Base-by-base conservation (phyloP, 30 jellyfish, hydroid and myxozoan species). In the Hydractinia echinata region DNA sequence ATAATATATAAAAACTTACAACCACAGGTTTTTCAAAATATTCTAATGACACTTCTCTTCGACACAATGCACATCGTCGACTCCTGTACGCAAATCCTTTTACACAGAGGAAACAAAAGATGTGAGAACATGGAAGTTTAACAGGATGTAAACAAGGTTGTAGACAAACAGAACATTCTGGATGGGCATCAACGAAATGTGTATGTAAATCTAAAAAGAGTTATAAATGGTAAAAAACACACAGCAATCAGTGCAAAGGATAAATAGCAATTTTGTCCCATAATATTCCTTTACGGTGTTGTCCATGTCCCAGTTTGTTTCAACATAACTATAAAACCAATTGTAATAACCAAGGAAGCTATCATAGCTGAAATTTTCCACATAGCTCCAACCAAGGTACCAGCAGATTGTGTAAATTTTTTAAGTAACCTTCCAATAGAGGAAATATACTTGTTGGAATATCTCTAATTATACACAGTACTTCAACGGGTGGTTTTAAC, bases 161-260 rank as follows among this genome's bases (percentile, higher is more conserved):
- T 61, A 92, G 73, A 79, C 98, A 92, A 55, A 92, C 98, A 48
- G 96, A 82, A 83, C 98, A 92, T n/a, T 92, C 98, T 13, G 97
- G 97, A 67, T 62, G 55, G n/a, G 76, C 72, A n/a, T 82, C 89
- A 8, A 82, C 49, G 19, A n/a, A 44, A 13, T 64, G 74, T 64
- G 18, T 13, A 7, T 64, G 9, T 13, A 64, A 64, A 6, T 64
- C 74, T 64, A 64, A 13, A 64, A 7, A 64, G 19, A 58, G 44
- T 30, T 16, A 64, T n/a, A 64, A 64, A 6, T 64, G 16, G 19
- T 64, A 64, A 13, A 13, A 13, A 58, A 16, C 15, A 58, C 19
- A 16, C 19, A 11, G 1, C 69, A 58, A 58, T 58, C 3, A 16
- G 44, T 30, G 44, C 44, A 1, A 30, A 30, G 44, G 44, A 30